phyloP scores from a whole-genome alignment of 2,797 vertebrate species.

The Margarornis squamiger region DNA sequence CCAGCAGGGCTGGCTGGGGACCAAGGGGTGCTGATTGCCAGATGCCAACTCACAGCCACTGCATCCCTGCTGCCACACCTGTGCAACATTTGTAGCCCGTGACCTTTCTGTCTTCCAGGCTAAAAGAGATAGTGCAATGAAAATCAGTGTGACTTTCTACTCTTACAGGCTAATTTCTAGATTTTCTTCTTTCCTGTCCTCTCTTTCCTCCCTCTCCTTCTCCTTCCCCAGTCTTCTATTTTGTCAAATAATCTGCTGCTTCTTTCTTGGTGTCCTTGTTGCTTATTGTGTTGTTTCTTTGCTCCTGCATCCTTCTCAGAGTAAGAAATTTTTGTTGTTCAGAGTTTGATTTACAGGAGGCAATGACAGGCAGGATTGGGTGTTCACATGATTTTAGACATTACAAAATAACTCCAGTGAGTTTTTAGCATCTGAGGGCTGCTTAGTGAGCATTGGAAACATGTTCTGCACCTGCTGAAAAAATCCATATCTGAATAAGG shows the following conservation, averaged over 20 bases:
- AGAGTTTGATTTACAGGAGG: neutral
- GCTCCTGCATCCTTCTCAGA: neutral
- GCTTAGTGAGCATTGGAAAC: neutral
- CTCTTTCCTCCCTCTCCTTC: neutral
- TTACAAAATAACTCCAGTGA: neutral
- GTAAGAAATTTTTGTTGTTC: neutral
- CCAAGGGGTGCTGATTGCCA: neutral
- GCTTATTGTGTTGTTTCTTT: neutral
- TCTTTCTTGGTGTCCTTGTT: fast-evolving
- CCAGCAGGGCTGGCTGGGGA: fast-evolving
- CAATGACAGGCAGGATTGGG: neutral
- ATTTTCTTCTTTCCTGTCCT: neutral
- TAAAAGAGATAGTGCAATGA: neutral
- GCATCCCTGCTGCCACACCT: neutral
- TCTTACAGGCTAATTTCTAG: neutral
- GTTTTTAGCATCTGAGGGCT: neutral
- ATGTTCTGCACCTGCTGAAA: neutral
- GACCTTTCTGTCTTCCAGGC: neutral
- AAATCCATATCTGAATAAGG: neutral
- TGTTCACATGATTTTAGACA: neutral
- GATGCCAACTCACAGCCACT: neutral
- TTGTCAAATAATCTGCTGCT: neutral
- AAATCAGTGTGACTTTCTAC: neutral
- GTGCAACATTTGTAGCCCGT: fast-evolving
- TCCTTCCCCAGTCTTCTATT: neutral